phyloP scores from a whole-genome alignment of 2,888 invertebrate genomes.

The Chesias legatella region DNA sequence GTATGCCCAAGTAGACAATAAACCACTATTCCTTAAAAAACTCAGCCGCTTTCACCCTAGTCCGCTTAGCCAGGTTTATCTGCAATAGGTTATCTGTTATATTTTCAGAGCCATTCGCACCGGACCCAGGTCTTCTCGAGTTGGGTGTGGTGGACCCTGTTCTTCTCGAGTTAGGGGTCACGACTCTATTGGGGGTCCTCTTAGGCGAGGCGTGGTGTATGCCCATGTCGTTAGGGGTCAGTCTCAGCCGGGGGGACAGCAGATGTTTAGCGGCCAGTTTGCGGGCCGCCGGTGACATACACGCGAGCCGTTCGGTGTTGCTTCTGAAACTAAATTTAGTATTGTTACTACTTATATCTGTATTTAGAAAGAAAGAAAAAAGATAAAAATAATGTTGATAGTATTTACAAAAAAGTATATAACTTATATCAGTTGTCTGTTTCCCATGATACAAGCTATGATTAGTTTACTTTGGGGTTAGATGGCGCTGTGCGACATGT shows the following conservation, averaged over 20 bases:
- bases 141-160: conserved; percentile 27
- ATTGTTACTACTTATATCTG: not conserved
- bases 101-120: conserved; percentile 44
- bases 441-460: too few relatives aligned
- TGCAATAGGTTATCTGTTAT: conserved; percentile 93
- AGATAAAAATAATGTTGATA: too few relatives aligned
- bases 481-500: too few relatives aligned
- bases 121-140: conserved; percentile 20
- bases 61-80: conserved; percentile 86
- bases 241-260: conserved; percentile 66
- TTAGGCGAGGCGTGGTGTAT: conserved; percentile 54
- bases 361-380: too few relatives aligned
- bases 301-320: conserved; percentile 89
- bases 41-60: conserved; percentile 88
- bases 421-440: too few relatives aligned
- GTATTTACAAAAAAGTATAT: too few relatives aligned
- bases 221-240: conserved; percentile 64
- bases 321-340: conserved; percentile 73
- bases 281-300: conserved; percentile 97
- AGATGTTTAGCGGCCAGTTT: conserved; percentile 86
- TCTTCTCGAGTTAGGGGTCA: conserved; percentile 41
- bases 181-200: conserved; percentile 42
- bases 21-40: conserved; percentile 83
- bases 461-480: too few relatives aligned
- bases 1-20: too few relatives aligned